A percentile compares a stretch with the other conserved stretches of the same genome.
Conservation (phyloP, 2,113 vertebrate genomes). For the Odontesthes bonariensis region DNA sequence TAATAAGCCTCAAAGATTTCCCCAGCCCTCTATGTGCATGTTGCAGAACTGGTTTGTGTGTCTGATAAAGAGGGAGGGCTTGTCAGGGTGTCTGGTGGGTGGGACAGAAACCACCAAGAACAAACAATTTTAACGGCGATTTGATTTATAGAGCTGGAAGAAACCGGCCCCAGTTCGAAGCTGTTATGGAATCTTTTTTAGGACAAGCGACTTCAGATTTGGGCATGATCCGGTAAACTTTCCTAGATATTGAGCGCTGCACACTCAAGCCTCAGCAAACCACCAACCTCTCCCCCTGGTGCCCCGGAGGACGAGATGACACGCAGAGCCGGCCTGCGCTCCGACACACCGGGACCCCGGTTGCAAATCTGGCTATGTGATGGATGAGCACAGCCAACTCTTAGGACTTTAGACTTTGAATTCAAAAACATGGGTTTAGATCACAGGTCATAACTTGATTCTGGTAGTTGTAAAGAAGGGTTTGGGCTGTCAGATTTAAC, state of each 20-base stretch:
- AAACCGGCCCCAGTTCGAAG: conserved; percentile 84
- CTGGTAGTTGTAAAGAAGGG: background rate
- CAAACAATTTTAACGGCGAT: conserved; percentile 82
- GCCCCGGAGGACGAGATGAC: conserved; percentile 46
- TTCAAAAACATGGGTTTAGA: conserved; percentile 13
- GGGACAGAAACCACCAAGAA: conserved; percentile 63
- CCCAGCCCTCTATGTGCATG: conserved; percentile 16
- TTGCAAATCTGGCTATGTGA: conserved; percentile 26
- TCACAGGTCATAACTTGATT: background rate
- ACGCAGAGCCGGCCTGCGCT: conserved; percentile 12
- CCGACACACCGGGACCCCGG: conserved; percentile 27
- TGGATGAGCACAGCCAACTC: conserved; percentile 6
- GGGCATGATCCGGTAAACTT: conserved; percentile 78
- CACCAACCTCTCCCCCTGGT: background rate
- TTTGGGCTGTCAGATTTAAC: no score
- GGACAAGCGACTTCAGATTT: conserved; percentile 79
- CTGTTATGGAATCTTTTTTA: conserved; percentile 87
- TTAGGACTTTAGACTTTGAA: background rate
- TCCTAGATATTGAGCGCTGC: conserved; percentile 57
- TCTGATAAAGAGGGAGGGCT: conserved; percentile 31
- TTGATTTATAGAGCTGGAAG: conserved; percentile 86
- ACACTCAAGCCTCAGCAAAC: conserved; percentile 43
- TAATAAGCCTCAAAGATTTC: background rate
- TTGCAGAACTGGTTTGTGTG: conserved; percentile 31
- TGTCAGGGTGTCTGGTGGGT: conserved; percentile 32